Base-by-base conservation (phyloP, 2,888 invertebrate species). In the Ophonus ardosiacus region DNA sequence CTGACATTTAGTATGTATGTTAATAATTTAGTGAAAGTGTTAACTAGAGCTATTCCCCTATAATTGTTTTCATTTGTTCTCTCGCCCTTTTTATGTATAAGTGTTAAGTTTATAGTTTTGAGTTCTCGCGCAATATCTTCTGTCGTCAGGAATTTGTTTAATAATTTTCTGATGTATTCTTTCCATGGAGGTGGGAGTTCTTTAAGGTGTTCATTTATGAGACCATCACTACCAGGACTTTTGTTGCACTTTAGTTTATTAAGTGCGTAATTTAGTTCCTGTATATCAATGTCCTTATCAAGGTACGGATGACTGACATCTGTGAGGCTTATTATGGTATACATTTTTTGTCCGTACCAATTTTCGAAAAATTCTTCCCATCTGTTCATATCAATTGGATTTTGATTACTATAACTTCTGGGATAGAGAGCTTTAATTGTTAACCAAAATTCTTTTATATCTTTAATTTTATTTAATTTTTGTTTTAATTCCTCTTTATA, bases 41-140 rank as follows among this genome's bases (percentile, higher is more conserved):
- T 85, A 7, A 82, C 68, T 63, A 65, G 31, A 81, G 81, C 79
- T 18, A 85, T 81, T 51, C 85, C 85, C 31, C 81, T 65, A 57
- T 85, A 85, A 21, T 85, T 85, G 18, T 85, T 85, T 8, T 31
- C 38, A 31, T 81, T 71, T 4, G 31, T 24, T 17, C 15, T 51
- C n/a, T 43, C 5, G 15, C 81, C 57, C 15, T 85, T 85, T 68
- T 85, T 85, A 24, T 63, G 57, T 13, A 85, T 43, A 7, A 85
- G 18, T 65, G 76, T 65, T 15, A 81, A 24, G 1, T 56, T 51
- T 40, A 71, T 68, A 18, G 17, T 81, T 71, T 21, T 65, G 31
- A 38, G 65, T 6, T 18, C 65, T 8, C 8, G 7, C 4, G 85
- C 80, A 24, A 80, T 40, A 57, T 68, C 21, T 80, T 85, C 85